A percentile compares a stretch with the other conserved stretches of the same genome.
Evolutionary conservation across 2,888 invertebrate genomes (phyloP).

Genomic region (Athalia rosae): DNA sequence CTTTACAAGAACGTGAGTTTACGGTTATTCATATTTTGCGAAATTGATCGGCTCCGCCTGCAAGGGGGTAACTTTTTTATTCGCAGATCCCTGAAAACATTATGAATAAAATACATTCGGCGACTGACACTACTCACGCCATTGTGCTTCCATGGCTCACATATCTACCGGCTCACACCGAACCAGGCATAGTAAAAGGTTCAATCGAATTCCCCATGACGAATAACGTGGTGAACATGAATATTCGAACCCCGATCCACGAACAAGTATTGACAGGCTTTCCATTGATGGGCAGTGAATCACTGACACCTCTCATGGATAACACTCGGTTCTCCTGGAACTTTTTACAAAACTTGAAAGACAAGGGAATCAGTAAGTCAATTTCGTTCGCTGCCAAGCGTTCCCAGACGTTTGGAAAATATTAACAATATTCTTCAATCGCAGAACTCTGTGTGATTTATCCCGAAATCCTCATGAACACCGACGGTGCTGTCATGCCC

Average conservation of each 20-base stretch:
- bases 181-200: conserved; percentile 58
- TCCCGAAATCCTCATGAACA: conserved; percentile 56
- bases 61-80: background rate
- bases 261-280: conserved; percentile 59
- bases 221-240: conserved; percentile 57
- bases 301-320: conserved; percentile 55
- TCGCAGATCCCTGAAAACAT: conserved; percentile 56
- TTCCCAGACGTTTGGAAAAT: conserved; percentile 47
- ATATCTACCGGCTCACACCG: conserved; percentile 55
- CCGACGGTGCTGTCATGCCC: conserved; percentile 56
- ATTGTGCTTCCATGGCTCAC: conserved; percentile 49
- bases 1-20: conserved; percentile 61
- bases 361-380: conserved; percentile 48
- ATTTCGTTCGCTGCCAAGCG: conserved; percentile 46
- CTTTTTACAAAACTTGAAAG: conserved; percentile 51
- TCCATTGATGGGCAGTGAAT: conserved; percentile 48
- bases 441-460: conserved; percentile 65
- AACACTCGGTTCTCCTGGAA: conserved; percentile 59
- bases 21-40: background rate
- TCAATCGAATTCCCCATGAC: conserved; percentile 58
- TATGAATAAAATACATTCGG: conserved; percentile 22
- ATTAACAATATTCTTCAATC: conserved; percentile 44
- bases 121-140: conserved; percentile 54
- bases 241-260: conserved; percentile 61
- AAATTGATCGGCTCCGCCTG: background rate